These are phyloP conservation scores for Aurelia sp. DNA, from an alignment of 30 jellyfish, hydroid and myxozoan species.

Conservation along the genomic window DNA sequence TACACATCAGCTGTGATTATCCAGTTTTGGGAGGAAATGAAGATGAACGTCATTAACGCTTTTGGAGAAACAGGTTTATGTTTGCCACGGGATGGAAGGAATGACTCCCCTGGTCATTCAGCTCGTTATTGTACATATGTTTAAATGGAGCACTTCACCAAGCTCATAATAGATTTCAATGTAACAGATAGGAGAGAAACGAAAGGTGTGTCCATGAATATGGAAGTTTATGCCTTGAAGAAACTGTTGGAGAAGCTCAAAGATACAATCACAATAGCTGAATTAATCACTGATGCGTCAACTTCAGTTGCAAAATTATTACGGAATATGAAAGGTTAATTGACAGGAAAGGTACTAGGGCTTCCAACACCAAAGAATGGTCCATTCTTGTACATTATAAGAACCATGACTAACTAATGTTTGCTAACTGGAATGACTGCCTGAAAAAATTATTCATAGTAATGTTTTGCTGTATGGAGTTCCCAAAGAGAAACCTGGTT, in stretches of 20 bases:
- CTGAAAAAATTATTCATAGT: no score
- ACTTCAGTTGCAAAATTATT: conserved; percentile 20
- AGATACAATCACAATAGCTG: background rate
- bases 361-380: no score
- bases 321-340: conserved; percentile 37
- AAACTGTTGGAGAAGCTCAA: conserved; percentile 7
- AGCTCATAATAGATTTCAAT: conserved; percentile 14
- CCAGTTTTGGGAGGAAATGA: conserved; percentile 18
- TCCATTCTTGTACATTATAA: no score
- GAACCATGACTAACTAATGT: no score
- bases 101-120: conserved; percentile 46
- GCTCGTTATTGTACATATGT: conserved; percentile 30
- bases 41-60: background rate
- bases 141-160: conserved; percentile 39
- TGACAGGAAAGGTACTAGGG: background rate
- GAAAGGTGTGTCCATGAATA: background rate
- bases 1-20: conserved; percentile 25
- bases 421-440: no score
- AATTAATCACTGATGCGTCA: conserved; percentile 32
- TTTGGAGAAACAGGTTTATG: background rate
- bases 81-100: conserved; percentile 38
- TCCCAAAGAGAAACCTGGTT: no score
- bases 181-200: conserved; percentile 33
- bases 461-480: no score
- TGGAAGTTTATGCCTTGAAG: conserved; percentile 29